Base-by-base conservation (phyloP, 1,140 invertebrate genomes). In the Zaprionus taronus region DNA sequence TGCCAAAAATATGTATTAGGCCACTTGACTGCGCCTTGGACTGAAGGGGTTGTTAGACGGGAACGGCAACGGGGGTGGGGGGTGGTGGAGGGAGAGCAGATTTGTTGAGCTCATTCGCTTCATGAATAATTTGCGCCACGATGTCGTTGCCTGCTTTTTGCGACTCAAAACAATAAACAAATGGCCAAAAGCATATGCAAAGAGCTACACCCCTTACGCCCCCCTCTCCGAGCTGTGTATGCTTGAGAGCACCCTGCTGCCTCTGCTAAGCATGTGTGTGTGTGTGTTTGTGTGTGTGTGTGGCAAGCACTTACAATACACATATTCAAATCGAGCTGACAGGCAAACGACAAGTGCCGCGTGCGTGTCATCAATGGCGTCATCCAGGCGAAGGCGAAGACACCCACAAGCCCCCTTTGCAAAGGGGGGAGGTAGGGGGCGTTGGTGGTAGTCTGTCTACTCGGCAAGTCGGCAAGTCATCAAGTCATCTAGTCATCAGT, bases 51-150 rank as follows among this genome's bases (percentile, higher is more conserved):
- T 58, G 26, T 28, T 20, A 11, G 20, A 15, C 22, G 36, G 28
- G 9, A 20, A 28, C 22, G 53, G 20, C 20, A 20, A 20, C 20
- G 20, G 20, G 20, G 20, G 20, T 20, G 20, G 31, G 1, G 20
- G 63, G 26, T 12, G 51, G 4, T 15, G 66, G 51, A 38, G 36
- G 44, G 34, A 14, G 81, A 41, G 31, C 70, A 83, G 80, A 89
- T 89, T 87, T 89, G 83, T 87, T 84, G 84, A 84, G 84, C 84
- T 89, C 84, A 87, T 87, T 84, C 85, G 81, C 74, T 87, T 89
- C 84, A 87, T 87, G 84, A 87, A 87, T 87, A 87, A 87, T 89
- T 87, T 87, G 77, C 77, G 83, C 84, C 80, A 87, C 80, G 82
- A 85, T 71, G 83, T 87, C 83, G 83, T 72, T 62, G 69, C 36